Conservation (phyloP, 2,113 vertebrate species). For the Garra rufa region DNA sequence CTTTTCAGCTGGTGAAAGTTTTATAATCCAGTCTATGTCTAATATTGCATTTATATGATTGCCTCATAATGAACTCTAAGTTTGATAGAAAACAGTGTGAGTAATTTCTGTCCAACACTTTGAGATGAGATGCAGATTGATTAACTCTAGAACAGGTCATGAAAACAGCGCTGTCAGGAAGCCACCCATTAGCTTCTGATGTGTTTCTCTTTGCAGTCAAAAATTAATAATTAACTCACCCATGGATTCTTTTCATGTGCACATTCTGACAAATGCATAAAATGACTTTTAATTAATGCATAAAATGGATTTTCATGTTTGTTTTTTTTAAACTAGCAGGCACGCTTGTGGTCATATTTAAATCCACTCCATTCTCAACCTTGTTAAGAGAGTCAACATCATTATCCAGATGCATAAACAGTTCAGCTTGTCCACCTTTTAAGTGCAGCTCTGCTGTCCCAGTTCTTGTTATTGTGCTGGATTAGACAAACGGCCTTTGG, state of each 20-base stretch:
- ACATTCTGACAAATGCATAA: slow-evolving; percentile 26
- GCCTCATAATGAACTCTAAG: neutral
- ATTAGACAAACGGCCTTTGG: slow-evolving; percentile 35
- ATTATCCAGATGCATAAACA: slow-evolving; percentile 27
- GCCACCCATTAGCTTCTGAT: slow-evolving; percentile 22
- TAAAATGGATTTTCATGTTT: slow-evolving; percentile 54
- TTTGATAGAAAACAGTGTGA: neutral
- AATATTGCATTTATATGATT: slow-evolving; percentile 62
- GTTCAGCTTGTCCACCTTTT: slow-evolving; percentile 12
- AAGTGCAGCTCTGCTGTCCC: slow-evolving; percentile 20
- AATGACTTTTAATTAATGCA: slow-evolving; percentile 62
- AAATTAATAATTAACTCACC: slow-evolving; percentile 42
- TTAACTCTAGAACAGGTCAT: neutral
- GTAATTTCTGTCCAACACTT: neutral
- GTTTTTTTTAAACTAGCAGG: neutral
- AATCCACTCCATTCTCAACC: slow-evolving; percentile 72
- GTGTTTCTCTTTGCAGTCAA: slow-evolving; percentile 31
- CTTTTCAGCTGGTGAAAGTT: slow-evolving; percentile 4
- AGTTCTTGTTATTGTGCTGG: slow-evolving; percentile 25
- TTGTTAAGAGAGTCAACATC: neutral
- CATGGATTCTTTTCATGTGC: neutral
- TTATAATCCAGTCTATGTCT: neutral
- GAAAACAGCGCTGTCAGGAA: neutral
- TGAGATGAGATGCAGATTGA: neutral
- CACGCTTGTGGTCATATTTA: neutral